Base-by-base conservation (phyloP, 2,888 invertebrate species). In the Papilio demoleus region DNA sequence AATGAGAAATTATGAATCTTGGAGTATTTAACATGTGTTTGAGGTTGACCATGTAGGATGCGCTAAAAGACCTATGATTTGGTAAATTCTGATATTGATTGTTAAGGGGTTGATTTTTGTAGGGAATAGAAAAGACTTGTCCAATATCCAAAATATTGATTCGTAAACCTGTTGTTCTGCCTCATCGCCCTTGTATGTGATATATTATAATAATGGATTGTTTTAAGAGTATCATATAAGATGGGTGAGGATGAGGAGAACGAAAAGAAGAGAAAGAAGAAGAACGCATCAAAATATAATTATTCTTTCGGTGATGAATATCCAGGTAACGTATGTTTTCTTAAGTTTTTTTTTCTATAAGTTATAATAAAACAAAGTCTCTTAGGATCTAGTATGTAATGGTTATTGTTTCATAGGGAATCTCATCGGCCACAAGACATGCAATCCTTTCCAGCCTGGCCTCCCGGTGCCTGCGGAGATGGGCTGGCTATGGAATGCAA, bases 401-500 rank as follows among this genome's bases (percentile, higher is more conserved):
- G 12, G 8, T 22, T 61, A 12, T 70, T 72, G 4, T 14, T 50
- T 2, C 1, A 53, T n/a, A 84, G 93, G 94, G 0, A 86, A 88
- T 0, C 85, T 88, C 14, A 82, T 93, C 56, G 94, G 95, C 0
- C 95, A 95, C 75, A 92, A 90, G 67, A 79, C 86, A 70, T 95
- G 95, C 76, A 81, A 81, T 64, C 76, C 85, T 1, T 86, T 93
- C 1, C 45, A 79, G 31, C 88, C 92, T 0, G 90, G 92, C 0
- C 85, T 88, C 34, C 87, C 92, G 8, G 95, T 95, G 0, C 95
- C 95, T 0, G 82, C 90, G 0, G 84, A 92, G 53, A 95, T 95
- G 95, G 95, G 95, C 0, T 95, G 95, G 95, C 79, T 95, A 34
- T 95, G 95, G 95, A 94, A 79, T 56, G 77, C 86, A 8, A 64